These are phyloP conservation scores for Ispidina lecontei DNA, from an alignment of 2,797 vertebrate species.

Conservation along the genomic window DNA sequence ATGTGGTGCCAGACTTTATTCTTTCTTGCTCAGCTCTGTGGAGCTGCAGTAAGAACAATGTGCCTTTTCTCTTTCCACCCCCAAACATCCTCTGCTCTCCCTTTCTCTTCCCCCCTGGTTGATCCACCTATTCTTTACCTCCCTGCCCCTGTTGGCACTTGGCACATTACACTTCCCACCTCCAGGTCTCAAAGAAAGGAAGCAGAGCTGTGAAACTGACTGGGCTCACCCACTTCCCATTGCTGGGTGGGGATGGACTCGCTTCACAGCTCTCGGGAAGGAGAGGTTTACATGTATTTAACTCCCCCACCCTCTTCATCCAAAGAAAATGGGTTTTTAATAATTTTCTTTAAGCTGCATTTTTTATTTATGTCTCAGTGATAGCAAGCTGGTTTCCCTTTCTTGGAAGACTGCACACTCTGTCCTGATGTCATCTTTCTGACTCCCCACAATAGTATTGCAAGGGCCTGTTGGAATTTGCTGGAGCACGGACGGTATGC, in stretches of 20 bases:
- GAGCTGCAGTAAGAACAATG: slow-evolving; percentile 46
- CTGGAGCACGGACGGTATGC: slow-evolving; percentile 1
- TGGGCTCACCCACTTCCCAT: slow-evolving; percentile 59
- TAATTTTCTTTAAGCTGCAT: neutral
- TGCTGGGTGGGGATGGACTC: slow-evolving; percentile 33
- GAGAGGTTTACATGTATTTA: neutral
- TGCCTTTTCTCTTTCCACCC: slow-evolving; percentile 31
- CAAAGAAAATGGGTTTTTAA: neutral
- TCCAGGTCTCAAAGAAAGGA: slow-evolving; percentile 47
- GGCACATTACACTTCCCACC: slow-evolving; percentile 33
- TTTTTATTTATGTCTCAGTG: neutral
- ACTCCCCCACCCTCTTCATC: neutral
- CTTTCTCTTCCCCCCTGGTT: neutral
- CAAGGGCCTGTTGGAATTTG: slow-evolving; percentile 46
- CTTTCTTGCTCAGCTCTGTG: slow-evolving; percentile 1
- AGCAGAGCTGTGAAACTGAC: slow-evolving; percentile 45
- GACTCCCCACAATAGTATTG: neutral
- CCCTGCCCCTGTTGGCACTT: slow-evolving; percentile 10
- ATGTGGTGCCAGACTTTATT: slow-evolving; percentile 32
- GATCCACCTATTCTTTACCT: slow-evolving; percentile 39
- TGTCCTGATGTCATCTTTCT: neutral
- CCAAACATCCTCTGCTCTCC: slow-evolving; percentile 25
- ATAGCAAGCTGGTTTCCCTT: neutral
- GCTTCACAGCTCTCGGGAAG: neutral
- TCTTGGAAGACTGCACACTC: neutral